Evolutionary conservation across 2,113 vertebrate species (phyloP).

Genomic region (human): DNA sequence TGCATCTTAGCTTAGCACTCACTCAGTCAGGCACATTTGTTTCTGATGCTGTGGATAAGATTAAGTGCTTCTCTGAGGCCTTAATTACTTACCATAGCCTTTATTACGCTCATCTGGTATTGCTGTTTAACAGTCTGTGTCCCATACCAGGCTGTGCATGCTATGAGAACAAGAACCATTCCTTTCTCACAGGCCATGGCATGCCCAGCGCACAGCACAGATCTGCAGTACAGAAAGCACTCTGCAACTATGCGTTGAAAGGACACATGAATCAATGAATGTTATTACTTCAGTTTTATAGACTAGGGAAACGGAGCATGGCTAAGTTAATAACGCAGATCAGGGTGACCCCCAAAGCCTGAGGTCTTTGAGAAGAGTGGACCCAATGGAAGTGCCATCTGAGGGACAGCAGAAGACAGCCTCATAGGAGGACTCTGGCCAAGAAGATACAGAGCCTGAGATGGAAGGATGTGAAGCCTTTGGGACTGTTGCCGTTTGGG

Average conservation of each 20-base stretch:
- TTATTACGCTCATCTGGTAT: not conserved
- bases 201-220: not conserved
- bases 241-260: not conserved
- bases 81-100: not conserved
- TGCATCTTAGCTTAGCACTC: not conserved
- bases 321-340: not conserved
- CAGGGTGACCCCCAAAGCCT: not conserved
- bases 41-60: not conserved
- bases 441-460: not conserved
- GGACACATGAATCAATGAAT: not conserved
- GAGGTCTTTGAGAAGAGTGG: not conserved
- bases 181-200: not conserved
- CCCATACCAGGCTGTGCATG: not conserved
- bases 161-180: not conserved
- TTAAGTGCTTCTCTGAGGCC: not conserved
- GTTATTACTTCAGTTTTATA: not conserved
- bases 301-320: not conserved
- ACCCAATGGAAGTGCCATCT: not conserved
- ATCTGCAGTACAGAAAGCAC: not conserved
- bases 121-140: not conserved
- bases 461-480: too few species aligned
- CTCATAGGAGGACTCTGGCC: not conserved
- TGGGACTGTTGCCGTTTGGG: not conserved
- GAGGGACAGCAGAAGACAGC: not conserved
- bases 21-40: too few species aligned